These are phyloP conservation scores for Dynastes grantii DNA, from an alignment of 2,888 invertebrate genomes.

Conservation along the genomic window DNA sequence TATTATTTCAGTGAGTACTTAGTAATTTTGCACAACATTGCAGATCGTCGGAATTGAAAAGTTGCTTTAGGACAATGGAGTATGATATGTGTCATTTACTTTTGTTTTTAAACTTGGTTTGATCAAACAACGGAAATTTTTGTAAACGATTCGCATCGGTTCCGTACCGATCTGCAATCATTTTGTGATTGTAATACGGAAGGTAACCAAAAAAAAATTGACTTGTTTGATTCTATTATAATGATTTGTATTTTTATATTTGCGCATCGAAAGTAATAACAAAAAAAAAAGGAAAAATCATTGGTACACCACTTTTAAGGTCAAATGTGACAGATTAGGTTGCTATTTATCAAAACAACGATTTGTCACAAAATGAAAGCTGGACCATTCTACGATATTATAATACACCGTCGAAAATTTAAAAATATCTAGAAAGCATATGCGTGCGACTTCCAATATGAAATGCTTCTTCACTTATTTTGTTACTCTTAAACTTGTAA, in stretches of 20 bases:
- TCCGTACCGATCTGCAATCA: constrained; percentile 36
- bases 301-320: no score
- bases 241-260: background rate
- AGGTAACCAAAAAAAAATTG: background rate
- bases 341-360: no score
- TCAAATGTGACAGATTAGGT: no score
- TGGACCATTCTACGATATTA: no score
- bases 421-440: no score
- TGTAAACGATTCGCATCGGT: background rate
- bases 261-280: background rate
- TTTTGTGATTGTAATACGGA: constrained; percentile 31
- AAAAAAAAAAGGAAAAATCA: background rate
- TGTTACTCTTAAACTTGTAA: no score
- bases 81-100: background rate
- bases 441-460: no score
- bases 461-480: no score
- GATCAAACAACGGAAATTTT: background rate
- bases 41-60: constrained; percentile 38
- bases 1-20: constrained; percentile 41
- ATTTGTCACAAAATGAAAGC: no score
- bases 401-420: no score
- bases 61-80: background rate
- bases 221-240: no score
- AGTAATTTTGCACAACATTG: constrained; percentile 44
- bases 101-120: constrained; percentile 3